phyloP scores from a whole-genome alignment of 92 coral and sea anemone species.

The Zoanthus sociatus region DNA sequence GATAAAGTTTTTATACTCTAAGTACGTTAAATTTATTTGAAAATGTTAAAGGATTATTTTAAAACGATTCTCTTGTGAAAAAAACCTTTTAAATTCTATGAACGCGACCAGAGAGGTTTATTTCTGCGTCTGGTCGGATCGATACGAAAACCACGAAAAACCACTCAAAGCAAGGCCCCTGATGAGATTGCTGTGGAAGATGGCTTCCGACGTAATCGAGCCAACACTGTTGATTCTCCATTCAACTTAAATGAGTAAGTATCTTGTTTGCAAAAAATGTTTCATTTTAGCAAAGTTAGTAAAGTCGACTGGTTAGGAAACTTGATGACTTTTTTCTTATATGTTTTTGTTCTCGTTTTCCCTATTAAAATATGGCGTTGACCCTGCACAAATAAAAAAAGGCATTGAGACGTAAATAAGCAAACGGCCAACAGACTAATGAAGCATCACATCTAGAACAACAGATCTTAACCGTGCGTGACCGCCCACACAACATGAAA shows the following conservation, averaged over 20 bases:
- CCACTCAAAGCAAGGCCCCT: neutral
- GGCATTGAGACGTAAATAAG: no score
- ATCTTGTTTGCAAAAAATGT: neutral
- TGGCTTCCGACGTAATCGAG: conserved; percentile 1
- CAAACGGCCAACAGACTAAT: no score
- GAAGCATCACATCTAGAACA: no score
- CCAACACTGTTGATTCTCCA: conserved; percentile 27
- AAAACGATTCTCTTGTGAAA: neutral
- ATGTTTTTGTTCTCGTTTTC: no score
- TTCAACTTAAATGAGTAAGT: conserved; percentile 29
- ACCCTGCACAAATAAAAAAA: no score
- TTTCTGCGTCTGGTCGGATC: conserved; percentile 48
- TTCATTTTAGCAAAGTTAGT: neutral
- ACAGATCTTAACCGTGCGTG: no score
- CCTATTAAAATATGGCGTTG: no score
- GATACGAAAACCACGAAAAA: conserved; percentile 42
- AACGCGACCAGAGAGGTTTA: conserved; percentile 19
- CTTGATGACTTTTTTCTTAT: no score
- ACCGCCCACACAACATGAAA: no score
- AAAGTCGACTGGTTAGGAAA: no score
- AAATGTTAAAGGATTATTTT: neutral
- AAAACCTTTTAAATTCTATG: neutral
- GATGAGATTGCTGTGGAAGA: conserved; percentile 18
- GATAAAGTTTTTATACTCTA: neutral
- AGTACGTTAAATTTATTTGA: neutral